Evolutionary conservation across 1,140 invertebrate species (phyloP).

Genomic region (Leptinotarsa defecta): DNA sequence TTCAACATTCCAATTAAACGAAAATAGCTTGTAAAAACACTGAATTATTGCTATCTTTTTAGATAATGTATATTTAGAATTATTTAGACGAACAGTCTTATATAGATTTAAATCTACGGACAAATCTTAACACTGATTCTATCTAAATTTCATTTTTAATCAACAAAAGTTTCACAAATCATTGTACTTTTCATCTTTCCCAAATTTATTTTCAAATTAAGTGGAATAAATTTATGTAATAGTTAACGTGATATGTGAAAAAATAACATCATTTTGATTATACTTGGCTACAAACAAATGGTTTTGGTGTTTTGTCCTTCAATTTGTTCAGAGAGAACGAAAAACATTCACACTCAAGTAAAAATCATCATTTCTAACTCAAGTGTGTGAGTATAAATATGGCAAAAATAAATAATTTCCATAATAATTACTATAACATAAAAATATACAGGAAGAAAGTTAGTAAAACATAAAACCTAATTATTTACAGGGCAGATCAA

Average conservation of each 20-base stretch:
- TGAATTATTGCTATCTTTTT: conserved; percentile 48
- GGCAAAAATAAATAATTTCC: conserved; percentile 27
- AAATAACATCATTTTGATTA: conserved; percentile 41
- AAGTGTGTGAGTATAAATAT: conserved; percentile 17
- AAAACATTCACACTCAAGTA: conserved; percentile 7
- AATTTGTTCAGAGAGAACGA: conserved; percentile 30
- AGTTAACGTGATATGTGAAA: conserved; percentile 44
- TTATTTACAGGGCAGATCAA: conserved; percentile 10
- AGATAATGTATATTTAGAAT: conserved; percentile 47
- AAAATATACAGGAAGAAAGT: conserved; percentile 20
- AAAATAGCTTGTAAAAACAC: conserved; percentile 34
- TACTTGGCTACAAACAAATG: conserved; percentile 31
- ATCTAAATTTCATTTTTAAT: conserved; percentile 32
- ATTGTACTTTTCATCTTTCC: conserved; percentile 25
- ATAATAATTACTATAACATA: neutral
- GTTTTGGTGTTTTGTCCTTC: conserved; percentile 42
- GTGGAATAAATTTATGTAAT: conserved; percentile 24
- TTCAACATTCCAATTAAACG: neutral
- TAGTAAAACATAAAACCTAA: conserved; percentile 3
- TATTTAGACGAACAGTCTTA: conserved; percentile 48
- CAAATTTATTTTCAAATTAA: conserved; percentile 13
- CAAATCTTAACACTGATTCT: conserved; percentile 47
- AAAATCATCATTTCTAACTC: neutral
- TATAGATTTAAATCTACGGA: conserved; percentile 46
- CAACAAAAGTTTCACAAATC: conserved; percentile 11